These are phyloP conservation scores for Gopherus flavomarginatus DNA, from an alignment of 2,113 vertebrate species.

Conservation along the genomic window DNA sequence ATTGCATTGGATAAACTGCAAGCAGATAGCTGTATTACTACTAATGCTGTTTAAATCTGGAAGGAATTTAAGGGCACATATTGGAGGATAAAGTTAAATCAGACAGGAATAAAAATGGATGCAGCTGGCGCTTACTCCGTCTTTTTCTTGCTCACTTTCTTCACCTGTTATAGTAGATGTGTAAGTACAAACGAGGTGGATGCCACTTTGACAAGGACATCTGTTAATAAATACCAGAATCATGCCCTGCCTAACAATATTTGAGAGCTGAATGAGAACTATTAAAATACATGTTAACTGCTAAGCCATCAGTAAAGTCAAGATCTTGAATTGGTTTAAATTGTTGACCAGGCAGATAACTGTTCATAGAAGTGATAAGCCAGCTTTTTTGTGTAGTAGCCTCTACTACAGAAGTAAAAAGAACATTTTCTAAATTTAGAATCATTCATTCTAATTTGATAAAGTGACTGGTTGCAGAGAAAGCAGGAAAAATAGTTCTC, in stretches of 20 bases:
- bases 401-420: neutral
- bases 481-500: neutral
- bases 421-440: neutral
- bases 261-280: conserved; percentile 11
- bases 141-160: neutral
- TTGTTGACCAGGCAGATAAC: fast-evolving
- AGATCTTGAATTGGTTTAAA: neutral
- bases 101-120: neutral
- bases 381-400: neutral
- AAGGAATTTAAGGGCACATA: neutral
- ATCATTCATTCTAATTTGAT: neutral
- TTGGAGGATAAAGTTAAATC: neutral
- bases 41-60: neutral
- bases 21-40: neutral
- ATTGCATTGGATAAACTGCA: too few species aligned
- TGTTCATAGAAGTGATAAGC: neutral
- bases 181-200: neutral
- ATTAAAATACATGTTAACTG: neutral
- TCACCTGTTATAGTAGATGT: neutral
- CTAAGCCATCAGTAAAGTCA: neutral
- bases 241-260: neutral
- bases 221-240: neutral
- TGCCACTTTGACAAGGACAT: neutral
- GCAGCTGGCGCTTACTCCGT: neutral
- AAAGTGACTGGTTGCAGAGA: neutral